Evolutionary conservation across 2,797 vertebrate genomes (phyloP).

Genomic region (Hozukius guyotensis): DNA sequence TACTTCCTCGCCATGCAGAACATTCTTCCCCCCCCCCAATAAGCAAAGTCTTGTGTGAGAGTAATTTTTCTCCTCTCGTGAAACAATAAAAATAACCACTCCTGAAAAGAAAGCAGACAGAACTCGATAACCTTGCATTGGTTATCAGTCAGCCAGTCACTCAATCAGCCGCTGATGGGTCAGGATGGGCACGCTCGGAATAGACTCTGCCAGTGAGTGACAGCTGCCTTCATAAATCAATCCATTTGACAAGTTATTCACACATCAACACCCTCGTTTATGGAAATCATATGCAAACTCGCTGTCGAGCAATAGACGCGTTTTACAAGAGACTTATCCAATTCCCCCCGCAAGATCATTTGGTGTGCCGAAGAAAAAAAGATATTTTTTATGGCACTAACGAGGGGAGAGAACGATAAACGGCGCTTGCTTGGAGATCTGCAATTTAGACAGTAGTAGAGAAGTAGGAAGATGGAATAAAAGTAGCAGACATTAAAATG

Average conservation of each 20-base stretch:
- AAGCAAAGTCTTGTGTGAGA: conserved; percentile 1
- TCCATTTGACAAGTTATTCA: conserved; percentile 68
- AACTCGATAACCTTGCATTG: conserved; percentile 21
- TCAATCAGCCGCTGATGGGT: conserved; percentile 38
- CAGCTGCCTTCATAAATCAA: conserved; percentile 63
- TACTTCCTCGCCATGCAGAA: conserved; percentile 7
- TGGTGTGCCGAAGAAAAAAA: not conserved
- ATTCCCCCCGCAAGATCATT: conserved; percentile 20
- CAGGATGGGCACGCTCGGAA: conserved; percentile 41
- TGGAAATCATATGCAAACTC: conserved; percentile 67
- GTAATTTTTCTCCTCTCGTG: not conserved
- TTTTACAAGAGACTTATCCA: conserved; percentile 32
- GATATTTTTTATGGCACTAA: conserved; percentile 8
- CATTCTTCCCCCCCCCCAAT: not conserved
- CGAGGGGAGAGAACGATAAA: conserved; percentile 1
- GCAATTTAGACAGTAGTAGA: not conserved
- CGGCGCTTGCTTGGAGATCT: not conserved
- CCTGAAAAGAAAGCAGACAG: not conserved
- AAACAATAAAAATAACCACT: not conserved
- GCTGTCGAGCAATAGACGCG: conserved; percentile 30
- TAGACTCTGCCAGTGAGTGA: conserved; percentile 55
- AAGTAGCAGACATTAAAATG: not conserved
- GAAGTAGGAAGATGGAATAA: not conserved
- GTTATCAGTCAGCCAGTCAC: conserved; percentile 35
- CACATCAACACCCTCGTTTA: conserved; percentile 68